Conservation (phyloP, 30 jellyfish, hydroid and myxozoan genomes). For the Aurelia sp. region DNA sequence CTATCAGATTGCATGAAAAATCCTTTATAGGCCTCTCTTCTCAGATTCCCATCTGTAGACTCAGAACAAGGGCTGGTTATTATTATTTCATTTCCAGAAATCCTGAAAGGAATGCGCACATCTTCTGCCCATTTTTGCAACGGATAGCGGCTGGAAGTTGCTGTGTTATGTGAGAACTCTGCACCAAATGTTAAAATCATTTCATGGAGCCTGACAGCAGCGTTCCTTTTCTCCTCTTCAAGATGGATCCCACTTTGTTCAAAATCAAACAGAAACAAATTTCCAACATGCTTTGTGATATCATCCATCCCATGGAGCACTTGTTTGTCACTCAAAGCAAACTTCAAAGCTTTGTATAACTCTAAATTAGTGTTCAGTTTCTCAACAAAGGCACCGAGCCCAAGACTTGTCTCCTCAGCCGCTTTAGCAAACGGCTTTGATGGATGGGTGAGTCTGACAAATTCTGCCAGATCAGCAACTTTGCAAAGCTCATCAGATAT, state of each 20-base stretch:
- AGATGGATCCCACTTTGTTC: conserved; percentile 98
- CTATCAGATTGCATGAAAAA: conserved; percentile 62
- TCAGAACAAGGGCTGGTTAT: conserved; percentile 73
- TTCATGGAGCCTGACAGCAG: conserved; percentile 83
- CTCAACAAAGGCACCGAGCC: conserved; percentile 88
- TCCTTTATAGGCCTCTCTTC: conserved; percentile 82
- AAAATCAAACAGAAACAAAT: conserved; percentile 84
- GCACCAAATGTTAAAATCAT: conserved; percentile 77
- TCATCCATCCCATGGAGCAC: conserved; percentile 62
- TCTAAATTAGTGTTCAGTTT: conserved; percentile 71
- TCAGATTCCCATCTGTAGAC: conserved; percentile 46
- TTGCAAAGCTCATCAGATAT: conserved; percentile 93
- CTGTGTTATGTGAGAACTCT: conserved; percentile 65
- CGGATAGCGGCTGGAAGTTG: conserved; percentile 57
- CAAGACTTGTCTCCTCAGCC: conserved; percentile 88
- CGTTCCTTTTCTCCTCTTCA: conserved; percentile 42
- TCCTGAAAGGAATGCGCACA: conserved; percentile 59
- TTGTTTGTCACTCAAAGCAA: conserved; percentile 45
- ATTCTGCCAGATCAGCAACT: conserved; percentile 97
- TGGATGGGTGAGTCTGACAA: conserved; percentile 88
- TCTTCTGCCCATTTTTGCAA: conserved; percentile 77
- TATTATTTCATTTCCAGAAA: conserved; percentile 40
- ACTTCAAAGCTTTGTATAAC: conserved; percentile 75
- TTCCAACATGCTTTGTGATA: conserved; percentile 82
- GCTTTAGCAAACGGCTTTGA: conserved; percentile 70